Percentiles rank a stretch among this genome's conserved stretches.
phyloP scores from a whole-genome alignment of 2,797 vertebrate genomes.

The Setipinna tenuifilis region DNA sequence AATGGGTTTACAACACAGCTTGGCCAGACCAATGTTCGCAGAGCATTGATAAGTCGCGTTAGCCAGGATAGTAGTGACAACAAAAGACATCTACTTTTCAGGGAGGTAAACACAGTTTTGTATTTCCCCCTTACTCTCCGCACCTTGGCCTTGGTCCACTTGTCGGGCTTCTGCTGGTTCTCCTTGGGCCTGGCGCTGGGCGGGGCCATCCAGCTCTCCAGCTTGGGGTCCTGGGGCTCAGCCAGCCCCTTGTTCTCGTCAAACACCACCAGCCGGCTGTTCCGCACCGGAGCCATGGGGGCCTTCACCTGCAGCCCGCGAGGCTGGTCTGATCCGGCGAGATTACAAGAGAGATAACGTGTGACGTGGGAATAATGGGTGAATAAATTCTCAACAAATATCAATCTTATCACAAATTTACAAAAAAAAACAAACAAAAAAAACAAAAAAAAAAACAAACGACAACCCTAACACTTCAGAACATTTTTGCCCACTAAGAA shows the following conservation, averaged over 20 bases:
- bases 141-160: slow-evolving; percentile 85
- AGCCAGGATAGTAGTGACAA: no score
- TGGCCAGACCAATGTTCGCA: no score
- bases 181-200: slow-evolving; percentile 85
- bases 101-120: not conserved
- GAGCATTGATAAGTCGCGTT: no score
- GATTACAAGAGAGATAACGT: not conserved
- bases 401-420: not conserved
- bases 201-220: slow-evolving; percentile 82
- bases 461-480: no score
- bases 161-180: slow-evolving; percentile 83
- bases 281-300: slow-evolving; percentile 58
- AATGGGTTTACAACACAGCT: no score
- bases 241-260: slow-evolving; percentile 81
- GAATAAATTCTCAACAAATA: not conserved
- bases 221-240: slow-evolving; percentile 64
- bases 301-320: slow-evolving; percentile 72
- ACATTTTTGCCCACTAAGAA: no score
- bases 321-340: slow-evolving; percentile 67
- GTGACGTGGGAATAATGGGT: not conserved
- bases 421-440: not conserved
- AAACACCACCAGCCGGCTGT: slow-evolving; percentile 79
- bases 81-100: no score
- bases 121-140: not conserved
- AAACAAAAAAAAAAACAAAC: no score